phyloP scores from a whole-genome alignment of 2,888 invertebrate genomes.

The Hydraecia micacea region DNA sequence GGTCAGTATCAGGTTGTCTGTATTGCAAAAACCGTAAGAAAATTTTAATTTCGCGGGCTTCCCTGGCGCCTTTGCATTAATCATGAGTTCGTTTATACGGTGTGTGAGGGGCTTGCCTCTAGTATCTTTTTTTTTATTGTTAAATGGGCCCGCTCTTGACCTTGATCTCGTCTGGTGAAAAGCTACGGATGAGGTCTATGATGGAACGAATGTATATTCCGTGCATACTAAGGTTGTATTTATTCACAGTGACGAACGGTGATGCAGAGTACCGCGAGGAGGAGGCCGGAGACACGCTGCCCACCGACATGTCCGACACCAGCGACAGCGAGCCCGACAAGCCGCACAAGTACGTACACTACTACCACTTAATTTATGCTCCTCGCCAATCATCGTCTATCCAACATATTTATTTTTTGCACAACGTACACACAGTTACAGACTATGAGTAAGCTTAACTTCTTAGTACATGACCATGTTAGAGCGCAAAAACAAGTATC shows the following conservation, averaged over 20 bases:
- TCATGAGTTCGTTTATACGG: not conserved
- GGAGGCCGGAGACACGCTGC: conserved; percentile 86
- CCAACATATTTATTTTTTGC: not conserved
- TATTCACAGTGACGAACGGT: conserved; percentile 80
- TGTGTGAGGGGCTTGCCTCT: too few species aligned
- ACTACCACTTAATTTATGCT: not conserved
- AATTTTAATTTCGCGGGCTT: too few species aligned
- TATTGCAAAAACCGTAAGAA: too few species aligned
- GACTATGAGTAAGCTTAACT: not conserved
- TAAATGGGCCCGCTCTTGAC: too few species aligned
- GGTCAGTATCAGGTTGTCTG: too few species aligned
- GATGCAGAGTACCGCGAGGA: conserved; percentile 75
- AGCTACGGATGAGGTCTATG: not conserved
- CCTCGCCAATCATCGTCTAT: not conserved
- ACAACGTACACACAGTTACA: not conserved
- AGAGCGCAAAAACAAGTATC: not conserved
- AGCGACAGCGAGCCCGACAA: conserved; percentile 95
- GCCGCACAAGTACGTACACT: conserved; percentile 86
- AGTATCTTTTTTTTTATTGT: too few species aligned
- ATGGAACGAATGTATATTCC: not conserved
- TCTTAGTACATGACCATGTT: not conserved
- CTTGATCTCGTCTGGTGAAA: not conserved
- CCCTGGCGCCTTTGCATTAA: too few species aligned
- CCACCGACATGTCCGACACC: conserved; percentile 95
- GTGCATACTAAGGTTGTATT: not conserved